phyloP scores from a whole-genome alignment of 2,888 invertebrate genomes.

The Dryomyza anilis region DNA sequence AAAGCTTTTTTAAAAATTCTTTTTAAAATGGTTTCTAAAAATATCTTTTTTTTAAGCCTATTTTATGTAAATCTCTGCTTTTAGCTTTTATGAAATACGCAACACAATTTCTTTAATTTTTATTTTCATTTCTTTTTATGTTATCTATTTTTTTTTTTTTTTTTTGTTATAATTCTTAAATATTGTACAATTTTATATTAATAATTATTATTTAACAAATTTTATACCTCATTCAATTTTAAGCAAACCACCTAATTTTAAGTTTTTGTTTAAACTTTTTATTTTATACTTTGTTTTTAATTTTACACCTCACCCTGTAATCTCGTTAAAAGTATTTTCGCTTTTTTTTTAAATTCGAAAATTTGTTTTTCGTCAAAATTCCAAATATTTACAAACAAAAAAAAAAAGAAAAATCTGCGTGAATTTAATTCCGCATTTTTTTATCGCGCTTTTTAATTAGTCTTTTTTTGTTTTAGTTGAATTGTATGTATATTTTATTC shows the following conservation, averaged over 20 bases:
- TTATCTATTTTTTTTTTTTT: too few species aligned
- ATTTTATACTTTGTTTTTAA: conserved; percentile 22
- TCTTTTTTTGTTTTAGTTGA: neutral
- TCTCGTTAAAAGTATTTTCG: conserved; percentile 13
- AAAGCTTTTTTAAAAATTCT: too few species aligned
- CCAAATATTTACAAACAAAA: neutral
- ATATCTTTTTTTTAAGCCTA: too few species aligned
- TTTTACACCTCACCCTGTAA: conserved; percentile 8
- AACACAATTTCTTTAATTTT: too few species aligned
- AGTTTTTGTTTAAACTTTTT: conserved; percentile 19
- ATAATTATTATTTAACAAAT: conserved; percentile 16
- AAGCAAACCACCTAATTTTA: conserved; percentile 9
- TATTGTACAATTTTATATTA: too few species aligned
- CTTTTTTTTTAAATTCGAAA: neutral
- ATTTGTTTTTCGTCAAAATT: neutral
- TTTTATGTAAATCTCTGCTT: too few species aligned
- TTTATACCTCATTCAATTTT: conserved; percentile 14
- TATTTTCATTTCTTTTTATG: too few species aligned
- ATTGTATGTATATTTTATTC: neutral
- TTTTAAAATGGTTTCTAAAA: too few species aligned
- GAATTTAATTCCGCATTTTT: conserved; percentile 35
- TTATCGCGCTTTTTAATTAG: conserved; percentile 27
- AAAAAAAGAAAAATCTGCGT: conserved; percentile 3
- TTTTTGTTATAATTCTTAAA: conserved; percentile 5
- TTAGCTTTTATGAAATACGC: too few species aligned